phyloP scores from a whole-genome alignment of 2,113 vertebrate species.

The Lepus europaeus region DNA sequence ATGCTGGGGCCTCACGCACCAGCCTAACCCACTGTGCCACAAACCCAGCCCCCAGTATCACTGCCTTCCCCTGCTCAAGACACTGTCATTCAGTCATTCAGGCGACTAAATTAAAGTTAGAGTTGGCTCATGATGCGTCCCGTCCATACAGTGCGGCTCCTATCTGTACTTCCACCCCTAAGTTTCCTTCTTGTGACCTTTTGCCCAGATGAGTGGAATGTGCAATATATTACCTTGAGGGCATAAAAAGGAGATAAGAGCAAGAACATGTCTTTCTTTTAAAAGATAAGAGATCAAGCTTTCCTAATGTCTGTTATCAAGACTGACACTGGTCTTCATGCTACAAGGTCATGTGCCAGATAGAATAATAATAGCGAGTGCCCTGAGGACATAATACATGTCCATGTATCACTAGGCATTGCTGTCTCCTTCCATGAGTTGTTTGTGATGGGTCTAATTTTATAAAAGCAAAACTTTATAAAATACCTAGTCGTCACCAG shows the following conservation, averaged over 20 bases:
- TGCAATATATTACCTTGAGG: background rate
- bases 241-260: background rate
- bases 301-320: background rate
- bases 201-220: background rate
- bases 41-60: too few relatives aligned
- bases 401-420: background rate
- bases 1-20: too few relatives aligned
- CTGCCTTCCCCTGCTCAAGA: background rate
- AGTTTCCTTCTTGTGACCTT: background rate
- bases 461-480: background rate
- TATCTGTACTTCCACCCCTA: background rate
- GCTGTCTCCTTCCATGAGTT: background rate
- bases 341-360: background rate
- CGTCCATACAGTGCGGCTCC: background rate
- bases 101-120: background rate
- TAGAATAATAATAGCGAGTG: background rate
- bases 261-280: background rate
- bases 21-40: too few relatives aligned
- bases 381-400: background rate
- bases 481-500: background rate
- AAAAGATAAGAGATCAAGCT: background rate
- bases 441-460: background rate
- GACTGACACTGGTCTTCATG: background rate
- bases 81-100: background rate
- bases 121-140: background rate